phyloP scores from a whole-genome alignment of 2,797 vertebrate species.

The Anniella stebbinsi region DNA sequence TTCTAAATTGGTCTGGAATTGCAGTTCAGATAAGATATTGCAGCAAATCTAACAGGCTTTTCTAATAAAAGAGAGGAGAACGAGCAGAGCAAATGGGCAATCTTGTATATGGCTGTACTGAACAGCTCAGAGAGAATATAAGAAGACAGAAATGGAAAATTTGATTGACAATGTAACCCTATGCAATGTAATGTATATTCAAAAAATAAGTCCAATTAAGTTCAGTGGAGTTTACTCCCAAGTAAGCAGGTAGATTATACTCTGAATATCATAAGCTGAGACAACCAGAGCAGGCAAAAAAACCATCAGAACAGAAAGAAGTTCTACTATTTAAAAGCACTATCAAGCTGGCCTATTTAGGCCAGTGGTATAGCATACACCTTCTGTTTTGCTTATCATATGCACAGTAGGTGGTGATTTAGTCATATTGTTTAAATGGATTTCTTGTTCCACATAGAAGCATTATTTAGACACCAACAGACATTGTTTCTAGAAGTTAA shows the following conservation, averaged over 20 bases:
- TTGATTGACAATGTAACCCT: not conserved
- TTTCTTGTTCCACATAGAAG: constrained; percentile 41
- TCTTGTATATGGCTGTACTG: not conserved
- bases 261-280: not conserved
- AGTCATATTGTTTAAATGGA: constrained; percentile 28
- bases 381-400: constrained; percentile 19
- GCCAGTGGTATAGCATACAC: not conserved
- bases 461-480: constrained; percentile 42
- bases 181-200: not conserved
- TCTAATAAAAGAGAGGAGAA: not conserved
- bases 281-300: not conserved
- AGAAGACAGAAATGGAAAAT: not conserved
- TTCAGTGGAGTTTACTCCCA: not conserved
- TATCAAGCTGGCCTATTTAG: constrained; percentile 14
- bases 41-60: not conserved
- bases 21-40: not conserved
- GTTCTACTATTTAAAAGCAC: constrained; percentile 5
- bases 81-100: not conserved
- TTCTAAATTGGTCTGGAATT: not conserved
- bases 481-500: constrained; percentile 28
- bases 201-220: not conserved
- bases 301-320: not conserved
- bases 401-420: constrained; percentile 17
- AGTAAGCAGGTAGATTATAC: not conserved
- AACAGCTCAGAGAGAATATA: not conserved